Conservation (phyloP, 2,888 invertebrate species). For the Melinaea menophilus region DNA sequence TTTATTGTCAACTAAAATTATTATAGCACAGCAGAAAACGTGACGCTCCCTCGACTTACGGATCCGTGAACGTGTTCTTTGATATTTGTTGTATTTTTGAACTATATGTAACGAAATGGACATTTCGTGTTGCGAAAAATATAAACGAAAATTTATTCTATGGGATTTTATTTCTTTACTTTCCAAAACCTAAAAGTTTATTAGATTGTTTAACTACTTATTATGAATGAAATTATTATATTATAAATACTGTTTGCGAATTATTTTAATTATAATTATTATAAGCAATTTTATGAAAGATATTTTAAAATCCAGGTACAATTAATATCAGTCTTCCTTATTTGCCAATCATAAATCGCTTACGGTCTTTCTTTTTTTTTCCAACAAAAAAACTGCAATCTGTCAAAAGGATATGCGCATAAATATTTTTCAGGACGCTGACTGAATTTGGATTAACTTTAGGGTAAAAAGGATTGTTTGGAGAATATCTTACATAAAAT, state of each 20-base stretch:
- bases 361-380: slow-evolving; percentile 18
- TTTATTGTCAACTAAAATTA: slow-evolving; percentile 24
- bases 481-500: slow-evolving; percentile 12
- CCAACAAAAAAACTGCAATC: slow-evolving; percentile 10
- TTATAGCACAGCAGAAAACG: slow-evolving; percentile 21
- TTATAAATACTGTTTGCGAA: too few species aligned
- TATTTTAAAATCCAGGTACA: background rate
- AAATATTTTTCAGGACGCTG: slow-evolving; percentile 27
- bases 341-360: slow-evolving; percentile 18
- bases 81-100: slow-evolving; percentile 7
- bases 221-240: too few species aligned
- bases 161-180: too few species aligned
- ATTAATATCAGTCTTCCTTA: slow-evolving; percentile 8
- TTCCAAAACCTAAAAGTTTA: too few species aligned
- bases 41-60: slow-evolving; percentile 16
- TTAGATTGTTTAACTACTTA: too few species aligned
- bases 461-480: slow-evolving; percentile 18
- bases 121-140: too few species aligned
- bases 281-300: too few species aligned
- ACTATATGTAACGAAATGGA: background rate
- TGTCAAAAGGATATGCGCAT: slow-evolving; percentile 22
- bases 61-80: slow-evolving; percentile 9
- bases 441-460: slow-evolving; percentile 28
- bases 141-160: too few species aligned
- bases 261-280: too few species aligned